A percentile compares a stretch with the other conserved stretches of the same genome.
phyloP scores from a whole-genome alignment of 2,797 vertebrate genomes.

The Hozukius guyotensis region DNA sequence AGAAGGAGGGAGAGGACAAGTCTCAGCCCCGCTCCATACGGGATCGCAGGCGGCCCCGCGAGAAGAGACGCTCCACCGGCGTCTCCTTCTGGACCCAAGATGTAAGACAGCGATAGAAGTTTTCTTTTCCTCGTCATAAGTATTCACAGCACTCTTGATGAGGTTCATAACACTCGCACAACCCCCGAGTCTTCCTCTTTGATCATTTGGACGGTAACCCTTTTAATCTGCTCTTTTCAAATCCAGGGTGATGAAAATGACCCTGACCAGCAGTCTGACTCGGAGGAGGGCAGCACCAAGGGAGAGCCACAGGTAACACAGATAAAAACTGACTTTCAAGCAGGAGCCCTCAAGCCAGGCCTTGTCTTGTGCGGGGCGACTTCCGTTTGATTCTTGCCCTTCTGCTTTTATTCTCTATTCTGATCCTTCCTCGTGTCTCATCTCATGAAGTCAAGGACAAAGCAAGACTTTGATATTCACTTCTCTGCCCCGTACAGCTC shows the following conservation, averaged over 20 bases:
- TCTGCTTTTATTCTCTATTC: conserved; percentile 3
- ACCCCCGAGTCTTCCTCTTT: neutral
- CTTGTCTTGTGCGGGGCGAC: neutral
- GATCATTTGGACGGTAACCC: neutral
- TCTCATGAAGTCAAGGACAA: conserved; percentile 31
- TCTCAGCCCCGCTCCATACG: conserved; percentile 95
- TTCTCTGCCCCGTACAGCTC: neutral
- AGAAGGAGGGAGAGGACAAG: conserved; percentile 95
- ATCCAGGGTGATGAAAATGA: conserved; percentile 96
- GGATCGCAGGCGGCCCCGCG: conserved; percentile 95
- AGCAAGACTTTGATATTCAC: conserved; percentile 46
- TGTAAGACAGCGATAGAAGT: conserved; percentile 75
- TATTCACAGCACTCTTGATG: neutral
- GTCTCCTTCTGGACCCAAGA: conserved; percentile 95
- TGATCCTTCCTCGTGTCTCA: neutral
- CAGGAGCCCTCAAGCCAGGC: neutral
- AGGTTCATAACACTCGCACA: neutral
- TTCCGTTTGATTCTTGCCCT: conserved; percentile 4
- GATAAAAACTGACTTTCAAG: conserved; percentile 28
- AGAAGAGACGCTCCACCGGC: conserved; percentile 96
- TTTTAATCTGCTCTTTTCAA: neutral
- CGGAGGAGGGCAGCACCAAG: conserved; percentile 92
- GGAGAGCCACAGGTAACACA: conserved; percentile 89
- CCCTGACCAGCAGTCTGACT: conserved; percentile 92
- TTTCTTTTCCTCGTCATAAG: neutral